Evolutionary conservation across 2,888 invertebrate species (phyloP).

Genomic region (Caprella mutica): DNA sequence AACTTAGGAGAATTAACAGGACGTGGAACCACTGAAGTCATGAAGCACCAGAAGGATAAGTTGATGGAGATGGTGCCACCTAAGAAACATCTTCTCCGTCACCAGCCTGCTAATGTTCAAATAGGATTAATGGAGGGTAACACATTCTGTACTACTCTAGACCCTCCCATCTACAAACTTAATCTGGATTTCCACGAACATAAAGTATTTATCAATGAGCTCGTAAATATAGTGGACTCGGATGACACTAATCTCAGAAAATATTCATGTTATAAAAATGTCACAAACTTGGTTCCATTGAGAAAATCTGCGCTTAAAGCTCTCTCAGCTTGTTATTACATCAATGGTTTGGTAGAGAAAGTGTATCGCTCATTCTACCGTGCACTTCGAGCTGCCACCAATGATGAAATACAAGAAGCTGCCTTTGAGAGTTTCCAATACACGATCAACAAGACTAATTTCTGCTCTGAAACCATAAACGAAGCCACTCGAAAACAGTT

Average conservation of each 20-base stretch:
- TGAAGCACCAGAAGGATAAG: slow-evolving; percentile 87
- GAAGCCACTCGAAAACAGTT: slow-evolving; percentile 77
- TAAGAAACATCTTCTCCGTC: slow-evolving; percentile 80
- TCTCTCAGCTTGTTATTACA: slow-evolving; percentile 73
- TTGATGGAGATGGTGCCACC: slow-evolving; percentile 89
- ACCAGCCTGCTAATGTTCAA: slow-evolving; percentile 91
- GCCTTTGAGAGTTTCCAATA: slow-evolving; percentile 91
- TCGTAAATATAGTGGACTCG: slow-evolving; percentile 76
- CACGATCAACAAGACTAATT: slow-evolving; percentile 74
- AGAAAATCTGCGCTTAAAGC: slow-evolving; percentile 78
- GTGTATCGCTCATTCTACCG: slow-evolving; percentile 75
- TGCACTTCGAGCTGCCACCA: slow-evolving; percentile 66
- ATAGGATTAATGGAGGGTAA: slow-evolving; percentile 96
- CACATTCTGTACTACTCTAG: slow-evolving; percentile 86
- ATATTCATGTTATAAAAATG: slow-evolving; percentile 83
- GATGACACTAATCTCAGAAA: slow-evolving; percentile 74
- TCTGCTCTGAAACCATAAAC: slow-evolving; percentile 77
- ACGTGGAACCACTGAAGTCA: slow-evolving; percentile 77
- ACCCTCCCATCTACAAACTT: slow-evolving; percentile 80
- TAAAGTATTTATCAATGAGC: slow-evolving; percentile 77
- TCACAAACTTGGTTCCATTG: slow-evolving; percentile 70
- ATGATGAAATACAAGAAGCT: slow-evolving; percentile 77
- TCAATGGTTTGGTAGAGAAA: slow-evolving; percentile 57
- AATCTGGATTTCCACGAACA: slow-evolving; percentile 72
- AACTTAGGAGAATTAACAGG: slow-evolving; percentile 74